A percentile compares a stretch with the other conserved stretches of the same genome.
These are phyloP conservation scores for Dryobota labecula DNA, from an alignment of 2,888 invertebrate genomes.

Conservation along the genomic window DNA sequence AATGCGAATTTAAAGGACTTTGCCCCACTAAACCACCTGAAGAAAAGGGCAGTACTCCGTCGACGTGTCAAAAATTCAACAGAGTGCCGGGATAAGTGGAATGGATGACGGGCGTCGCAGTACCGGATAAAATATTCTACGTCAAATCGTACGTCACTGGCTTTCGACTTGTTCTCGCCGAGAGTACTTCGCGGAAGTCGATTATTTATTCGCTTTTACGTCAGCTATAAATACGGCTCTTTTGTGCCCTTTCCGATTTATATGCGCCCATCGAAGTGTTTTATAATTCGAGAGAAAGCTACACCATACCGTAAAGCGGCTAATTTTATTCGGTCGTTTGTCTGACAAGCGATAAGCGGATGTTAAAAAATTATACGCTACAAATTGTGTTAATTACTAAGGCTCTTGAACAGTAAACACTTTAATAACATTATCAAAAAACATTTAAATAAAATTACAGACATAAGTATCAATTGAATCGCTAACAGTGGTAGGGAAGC, in stretches of 20 bases:
- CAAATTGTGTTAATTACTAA: constrained; percentile 8
- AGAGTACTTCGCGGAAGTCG: constrained; percentile 88
- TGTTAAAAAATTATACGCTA: neutral
- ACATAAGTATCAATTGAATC: constrained; percentile 76
- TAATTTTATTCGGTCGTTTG: constrained; percentile 68
- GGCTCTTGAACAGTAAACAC: neutral
- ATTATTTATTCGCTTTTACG: constrained; percentile 89
- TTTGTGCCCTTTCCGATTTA: constrained; percentile 85
- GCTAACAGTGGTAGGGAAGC: constrained; percentile 68
- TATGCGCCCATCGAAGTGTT: constrained; percentile 76
- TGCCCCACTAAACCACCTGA: constrained; percentile 85
- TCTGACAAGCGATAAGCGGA: constrained; percentile 21
- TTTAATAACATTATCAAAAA: constrained; percentile 62
- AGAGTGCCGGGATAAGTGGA: constrained; percentile 89
- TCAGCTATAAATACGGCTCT: constrained; percentile 82
- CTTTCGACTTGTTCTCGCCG: constrained; percentile 86
- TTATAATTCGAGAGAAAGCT: constrained; percentile 70
- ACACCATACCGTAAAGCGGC: constrained; percentile 48
- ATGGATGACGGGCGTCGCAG: constrained; percentile 86
- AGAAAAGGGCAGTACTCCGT: constrained; percentile 85
- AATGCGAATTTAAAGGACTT: constrained; percentile 86
- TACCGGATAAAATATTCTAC: constrained; percentile 89
- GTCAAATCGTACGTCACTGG: constrained; percentile 90
- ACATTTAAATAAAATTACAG: constrained; percentile 31
- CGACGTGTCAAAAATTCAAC: constrained; percentile 90